A percentile compares a stretch with the other conserved stretches of the same genome.
Evolutionary conservation across 2,888 invertebrate species (phyloP).

Genomic region (Scaptodrosophila latifasciaeformis): DNA sequence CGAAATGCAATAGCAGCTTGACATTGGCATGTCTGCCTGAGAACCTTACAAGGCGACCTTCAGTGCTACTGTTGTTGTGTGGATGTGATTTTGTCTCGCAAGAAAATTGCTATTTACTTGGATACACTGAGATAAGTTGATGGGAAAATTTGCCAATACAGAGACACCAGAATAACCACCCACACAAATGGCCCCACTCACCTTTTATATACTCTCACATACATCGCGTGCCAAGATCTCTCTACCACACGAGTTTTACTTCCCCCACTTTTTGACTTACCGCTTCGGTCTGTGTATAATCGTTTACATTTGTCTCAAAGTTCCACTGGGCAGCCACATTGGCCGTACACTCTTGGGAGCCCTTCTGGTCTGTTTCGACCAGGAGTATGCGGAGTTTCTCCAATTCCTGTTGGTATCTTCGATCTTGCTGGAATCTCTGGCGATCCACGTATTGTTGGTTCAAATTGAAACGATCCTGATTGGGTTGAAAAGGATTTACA

Average conservation of each 20-base stretch:
- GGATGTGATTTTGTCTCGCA: neutral
- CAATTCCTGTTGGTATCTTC: constrained; percentile 70
- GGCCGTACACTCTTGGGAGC: constrained; percentile 87
- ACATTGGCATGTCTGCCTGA: constrained; percentile 62
- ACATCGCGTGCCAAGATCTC: constrained; percentile 43
- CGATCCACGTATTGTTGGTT: constrained; percentile 74
- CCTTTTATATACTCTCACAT: constrained; percentile 14
- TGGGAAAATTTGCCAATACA: no score
- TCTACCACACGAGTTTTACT: no score
- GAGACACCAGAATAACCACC: no score
- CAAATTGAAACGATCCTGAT: constrained; percentile 67
- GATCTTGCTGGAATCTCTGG: constrained; percentile 76
- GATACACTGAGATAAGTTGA: constrained; percentile 13
- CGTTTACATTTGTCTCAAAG: constrained; percentile 91
- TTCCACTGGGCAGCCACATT: constrained; percentile 94
- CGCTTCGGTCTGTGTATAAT: constrained; percentile 87
- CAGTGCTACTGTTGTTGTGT: constrained; percentile 23
- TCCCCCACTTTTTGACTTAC: no score
- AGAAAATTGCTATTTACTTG: constrained; percentile 27
- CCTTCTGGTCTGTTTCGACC: constrained; percentile 83
- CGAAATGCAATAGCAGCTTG: constrained; percentile 42
- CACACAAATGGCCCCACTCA: neutral
- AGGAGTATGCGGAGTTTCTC: constrained; percentile 77
- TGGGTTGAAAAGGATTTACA: constrained; percentile 59
- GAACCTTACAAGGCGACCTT: constrained; percentile 53